Evolutionary conservation across 2,797 vertebrate genomes (phyloP).

Genomic region (Micromesistius poutassou): DNA sequence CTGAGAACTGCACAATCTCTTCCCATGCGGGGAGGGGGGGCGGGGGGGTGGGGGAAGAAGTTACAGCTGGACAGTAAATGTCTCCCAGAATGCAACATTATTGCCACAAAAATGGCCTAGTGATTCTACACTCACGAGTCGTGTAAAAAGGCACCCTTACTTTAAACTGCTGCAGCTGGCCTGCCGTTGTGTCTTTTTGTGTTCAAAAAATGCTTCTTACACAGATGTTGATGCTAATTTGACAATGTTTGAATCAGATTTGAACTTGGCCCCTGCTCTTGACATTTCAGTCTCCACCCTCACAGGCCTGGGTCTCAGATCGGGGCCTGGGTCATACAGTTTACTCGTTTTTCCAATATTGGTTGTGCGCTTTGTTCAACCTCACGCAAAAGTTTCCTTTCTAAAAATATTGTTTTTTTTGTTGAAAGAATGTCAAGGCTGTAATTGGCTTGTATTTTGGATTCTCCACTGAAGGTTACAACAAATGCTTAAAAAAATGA

Average conservation of each 20-base stretch:
- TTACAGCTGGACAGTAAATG: background rate
- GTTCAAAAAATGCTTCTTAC: background rate
- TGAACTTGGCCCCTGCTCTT: background rate
- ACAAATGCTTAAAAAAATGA: background rate
- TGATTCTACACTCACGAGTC: background rate
- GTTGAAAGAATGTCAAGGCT: background rate
- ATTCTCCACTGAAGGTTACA: background rate
- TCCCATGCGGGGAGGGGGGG: too few species aligned
- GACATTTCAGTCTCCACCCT: background rate
- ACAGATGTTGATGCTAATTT: background rate
- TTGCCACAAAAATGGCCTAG: background rate
- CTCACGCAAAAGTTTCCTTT: background rate
- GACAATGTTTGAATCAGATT: background rate
- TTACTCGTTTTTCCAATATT: too few species aligned
- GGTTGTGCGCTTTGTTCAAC: too few species aligned
- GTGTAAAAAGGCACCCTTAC: background rate
- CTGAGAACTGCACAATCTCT: constrained; percentile 24
- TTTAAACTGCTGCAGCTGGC: background rate
- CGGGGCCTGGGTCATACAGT: background rate
- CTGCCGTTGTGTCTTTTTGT: background rate
- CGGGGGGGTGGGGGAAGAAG: background rate
- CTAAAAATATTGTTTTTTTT: background rate
- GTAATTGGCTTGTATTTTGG: background rate
- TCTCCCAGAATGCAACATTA: background rate
- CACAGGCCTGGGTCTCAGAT: background rate